These are phyloP conservation scores for Botrylloides violaceus DNA, from an alignment of 23 tunicate genomes.

Conservation along the genomic window DNA sequence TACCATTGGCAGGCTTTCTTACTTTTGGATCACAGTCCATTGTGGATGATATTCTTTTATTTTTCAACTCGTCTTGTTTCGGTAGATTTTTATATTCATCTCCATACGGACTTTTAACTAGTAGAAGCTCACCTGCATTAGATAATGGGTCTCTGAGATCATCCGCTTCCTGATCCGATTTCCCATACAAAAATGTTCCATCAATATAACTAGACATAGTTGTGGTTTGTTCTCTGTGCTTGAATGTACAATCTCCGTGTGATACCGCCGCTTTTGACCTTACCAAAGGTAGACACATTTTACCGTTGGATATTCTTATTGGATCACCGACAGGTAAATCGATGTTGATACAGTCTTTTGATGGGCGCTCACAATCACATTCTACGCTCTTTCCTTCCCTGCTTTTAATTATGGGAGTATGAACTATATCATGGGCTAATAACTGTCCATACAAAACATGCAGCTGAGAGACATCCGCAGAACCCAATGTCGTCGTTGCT, in stretches of 20 bases:
- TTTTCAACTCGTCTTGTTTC: constrained; percentile 23
- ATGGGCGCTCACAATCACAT: constrained; percentile 55
- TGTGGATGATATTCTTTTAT: constrained; percentile 22
- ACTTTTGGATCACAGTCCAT: constrained; percentile 43
- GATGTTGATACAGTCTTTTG: constrained; percentile 67
- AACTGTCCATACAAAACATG: constrained; percentile 76
- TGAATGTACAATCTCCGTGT: constrained; percentile 7
- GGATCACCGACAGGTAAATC: constrained; percentile 51
- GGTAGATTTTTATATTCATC: constrained; percentile 8
- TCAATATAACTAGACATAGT: constrained; percentile 59
- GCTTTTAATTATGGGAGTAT: constrained; percentile 43
- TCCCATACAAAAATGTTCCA: constrained; percentile 69
- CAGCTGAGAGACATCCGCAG: constrained; percentile 32
- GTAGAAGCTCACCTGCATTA: not conserved
- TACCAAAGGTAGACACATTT: constrained; percentile 44
- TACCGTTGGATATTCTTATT: constrained; percentile 28
- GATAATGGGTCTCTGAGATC: constrained; percentile 44
- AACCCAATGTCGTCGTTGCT: constrained; percentile 1
- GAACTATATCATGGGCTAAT: constrained; percentile 66
- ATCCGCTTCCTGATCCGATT: constrained; percentile 20
- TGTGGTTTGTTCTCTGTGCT: constrained; percentile 56
- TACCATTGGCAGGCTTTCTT: constrained; percentile 36
- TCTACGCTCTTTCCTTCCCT: constrained; percentile 29
- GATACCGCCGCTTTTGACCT: constrained; percentile 50
- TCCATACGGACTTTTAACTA: constrained; percentile 2